phyloP scores from a whole-genome alignment of 2,888 invertebrate species.

The Timandra comae region DNA sequence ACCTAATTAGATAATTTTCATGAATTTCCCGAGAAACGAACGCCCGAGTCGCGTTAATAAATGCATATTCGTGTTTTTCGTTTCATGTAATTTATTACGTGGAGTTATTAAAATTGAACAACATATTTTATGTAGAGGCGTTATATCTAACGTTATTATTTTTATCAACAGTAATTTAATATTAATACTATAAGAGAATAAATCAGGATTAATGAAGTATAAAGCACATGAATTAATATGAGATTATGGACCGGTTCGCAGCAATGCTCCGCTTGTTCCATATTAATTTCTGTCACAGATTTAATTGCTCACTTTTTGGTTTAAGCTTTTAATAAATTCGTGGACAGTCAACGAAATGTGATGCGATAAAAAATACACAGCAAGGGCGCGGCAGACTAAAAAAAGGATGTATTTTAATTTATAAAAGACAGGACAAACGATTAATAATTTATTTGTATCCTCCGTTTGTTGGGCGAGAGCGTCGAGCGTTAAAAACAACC shows the following conservation, averaged over 20 bases:
- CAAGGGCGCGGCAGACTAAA: slow-evolving; percentile 53
- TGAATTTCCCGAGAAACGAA: slow-evolving; percentile 42
- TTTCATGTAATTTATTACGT: too few relatives aligned
- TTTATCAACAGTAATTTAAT: slow-evolving; percentile 22
- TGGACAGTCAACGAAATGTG: slow-evolving; percentile 65
- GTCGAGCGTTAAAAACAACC: slow-evolving; percentile 75
- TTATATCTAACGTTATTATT: too few relatives aligned
- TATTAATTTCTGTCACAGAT: slow-evolving; percentile 73
- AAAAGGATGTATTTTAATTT: slow-evolving; percentile 74
- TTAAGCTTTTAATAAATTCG: slow-evolving; percentile 73
- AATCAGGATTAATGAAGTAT: slow-evolving; percentile 60
- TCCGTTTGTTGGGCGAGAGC: slow-evolving; percentile 67
- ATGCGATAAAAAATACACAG: slow-evolving; percentile 60
- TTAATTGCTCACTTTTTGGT: slow-evolving; percentile 74
- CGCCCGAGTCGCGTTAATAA: slow-evolving; percentile 30
- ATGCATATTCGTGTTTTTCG: slow-evolving; percentile 22
- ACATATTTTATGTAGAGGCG: too few relatives aligned
- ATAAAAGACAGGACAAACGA: slow-evolving; percentile 78
- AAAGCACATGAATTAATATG: slow-evolving; percentile 54
- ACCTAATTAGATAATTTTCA: slow-evolving; percentile 68
- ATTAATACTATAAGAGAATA: slow-evolving; percentile 49
- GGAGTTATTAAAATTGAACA: too few relatives aligned
- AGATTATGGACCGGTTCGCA: slow-evolving; percentile 36
- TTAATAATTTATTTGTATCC: slow-evolving; percentile 77
- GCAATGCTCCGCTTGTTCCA: slow-evolving; percentile 46